Percentiles rank a stretch among this genome's conserved stretches.
Evolutionary conservation across 2,888 invertebrate species (phyloP).

Genomic region (Apotomis capreana): DNA sequence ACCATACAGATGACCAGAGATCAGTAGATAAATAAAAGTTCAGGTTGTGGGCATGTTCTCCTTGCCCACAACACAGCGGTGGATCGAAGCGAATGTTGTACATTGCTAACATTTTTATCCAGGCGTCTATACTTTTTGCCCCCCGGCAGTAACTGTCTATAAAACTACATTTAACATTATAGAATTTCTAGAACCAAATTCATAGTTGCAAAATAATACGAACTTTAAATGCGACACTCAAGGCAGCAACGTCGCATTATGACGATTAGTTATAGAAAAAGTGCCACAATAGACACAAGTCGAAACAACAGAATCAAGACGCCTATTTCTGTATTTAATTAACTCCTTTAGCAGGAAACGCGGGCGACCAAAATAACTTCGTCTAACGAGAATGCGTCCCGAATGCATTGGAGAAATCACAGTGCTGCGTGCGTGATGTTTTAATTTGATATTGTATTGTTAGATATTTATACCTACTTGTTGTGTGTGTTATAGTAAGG

Average conservation of each 20-base stretch:
- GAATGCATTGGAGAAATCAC: constrained; percentile 19
- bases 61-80: too few species aligned
- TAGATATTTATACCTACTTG: not conserved
- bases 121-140: too few species aligned
- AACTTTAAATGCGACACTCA: constrained; percentile 5
- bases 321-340: constrained; percentile 48
- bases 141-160: not conserved
- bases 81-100: too few species aligned
- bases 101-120: too few species aligned
- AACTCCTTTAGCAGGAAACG: constrained; percentile 55
- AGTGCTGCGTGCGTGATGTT: constrained; percentile 41
- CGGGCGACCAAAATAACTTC: constrained; percentile 61
- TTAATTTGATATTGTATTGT: not conserved
- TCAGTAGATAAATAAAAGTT: too few species aligned
- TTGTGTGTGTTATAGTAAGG: not conserved
- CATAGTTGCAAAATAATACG: not conserved
- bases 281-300: not conserved
- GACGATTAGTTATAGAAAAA: constrained; percentile 1
- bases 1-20: too few species aligned
- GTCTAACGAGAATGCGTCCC: constrained; percentile 45
- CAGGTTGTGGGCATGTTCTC: too few species aligned
- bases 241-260: not conserved
- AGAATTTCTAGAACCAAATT: not conserved
- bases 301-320: constrained; percentile 7
- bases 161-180: not conserved